Conservation (phyloP, 2,888 invertebrate species). For the Malthinus seriepunctatus region DNA sequence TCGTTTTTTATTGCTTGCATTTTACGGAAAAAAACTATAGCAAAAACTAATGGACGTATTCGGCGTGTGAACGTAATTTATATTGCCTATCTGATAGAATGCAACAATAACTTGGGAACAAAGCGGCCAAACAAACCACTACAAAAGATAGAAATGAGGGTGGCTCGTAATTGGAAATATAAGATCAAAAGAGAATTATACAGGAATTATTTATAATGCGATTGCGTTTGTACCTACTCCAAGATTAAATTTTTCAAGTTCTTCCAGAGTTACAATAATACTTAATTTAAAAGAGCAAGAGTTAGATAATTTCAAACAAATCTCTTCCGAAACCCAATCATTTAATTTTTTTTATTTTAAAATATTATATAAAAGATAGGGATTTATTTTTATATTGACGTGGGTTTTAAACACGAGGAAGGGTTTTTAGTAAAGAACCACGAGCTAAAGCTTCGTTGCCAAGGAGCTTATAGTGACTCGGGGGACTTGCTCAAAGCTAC, state of each 20-base stretch:
- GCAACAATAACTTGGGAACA: conserved; percentile 13
- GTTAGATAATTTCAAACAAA: too few species aligned
- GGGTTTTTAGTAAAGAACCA: conserved; percentile 26
- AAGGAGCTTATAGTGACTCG: conserved; percentile 38
- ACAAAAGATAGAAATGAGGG: conserved; percentile 17
- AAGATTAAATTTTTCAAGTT: conserved; percentile 3
- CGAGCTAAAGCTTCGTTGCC: conserved; percentile 37
- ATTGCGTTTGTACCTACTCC: conserved; percentile 7
- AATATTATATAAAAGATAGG: too few species aligned
- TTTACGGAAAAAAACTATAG: conserved; percentile 11
- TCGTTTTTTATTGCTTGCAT: conserved; percentile 19
- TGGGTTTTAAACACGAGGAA: conserved; percentile 30
- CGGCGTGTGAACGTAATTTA: conserved; percentile 24
- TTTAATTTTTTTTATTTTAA: too few species aligned
- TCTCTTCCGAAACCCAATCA: too few species aligned
- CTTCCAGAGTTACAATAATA: too few species aligned
- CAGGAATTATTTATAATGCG: conserved; percentile 17
- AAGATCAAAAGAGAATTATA: conserved; percentile 17
- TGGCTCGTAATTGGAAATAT: conserved; percentile 16
- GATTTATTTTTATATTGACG: conserved; percentile 36
- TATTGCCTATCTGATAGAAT: conserved; percentile 18
- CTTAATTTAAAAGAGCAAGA: too few species aligned
- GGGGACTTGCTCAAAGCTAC: conserved; percentile 34
- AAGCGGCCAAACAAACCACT: conserved; percentile 12
- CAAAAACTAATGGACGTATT: conserved; percentile 22